phyloP scores from a whole-genome alignment of 2,797 vertebrate species.

The Erithacus rubecula region DNA sequence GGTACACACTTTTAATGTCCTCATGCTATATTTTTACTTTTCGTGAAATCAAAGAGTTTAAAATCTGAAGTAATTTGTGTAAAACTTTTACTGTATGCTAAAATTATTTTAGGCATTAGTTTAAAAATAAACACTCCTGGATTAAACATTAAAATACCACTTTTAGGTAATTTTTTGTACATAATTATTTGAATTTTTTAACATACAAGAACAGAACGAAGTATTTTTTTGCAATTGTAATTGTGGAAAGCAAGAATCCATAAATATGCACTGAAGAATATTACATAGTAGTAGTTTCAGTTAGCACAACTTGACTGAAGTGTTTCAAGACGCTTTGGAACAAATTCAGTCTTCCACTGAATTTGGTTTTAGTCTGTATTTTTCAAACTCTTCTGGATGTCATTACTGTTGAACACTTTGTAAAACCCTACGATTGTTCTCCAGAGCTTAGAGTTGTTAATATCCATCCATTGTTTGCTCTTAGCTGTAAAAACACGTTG shows the following conservation, averaged over 20 bases:
- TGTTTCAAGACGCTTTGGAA: background rate
- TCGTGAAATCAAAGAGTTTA: background rate
- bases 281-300: background rate
- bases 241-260: background rate
- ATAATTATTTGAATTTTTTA: background rate
- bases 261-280: background rate
- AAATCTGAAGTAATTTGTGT: background rate
- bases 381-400: conserved; percentile 12
- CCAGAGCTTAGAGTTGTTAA: background rate
- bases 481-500: conserved; percentile 1
- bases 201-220: background rate
- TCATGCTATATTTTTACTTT: background rate
- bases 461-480: background rate
- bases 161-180: background rate
- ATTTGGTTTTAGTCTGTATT: conserved; percentile 5
- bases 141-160: background rate
- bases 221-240: background rate
- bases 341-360: background rate
- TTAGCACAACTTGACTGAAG: background rate
- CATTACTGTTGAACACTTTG: background rate
- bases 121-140: background rate
- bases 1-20: background rate
- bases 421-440: background rate
- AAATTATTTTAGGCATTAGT: background rate
- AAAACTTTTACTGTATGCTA: background rate